phyloP scores from a whole-genome alignment of 2,797 vertebrate genomes.

The Hydrocynus forskahlii region DNA sequence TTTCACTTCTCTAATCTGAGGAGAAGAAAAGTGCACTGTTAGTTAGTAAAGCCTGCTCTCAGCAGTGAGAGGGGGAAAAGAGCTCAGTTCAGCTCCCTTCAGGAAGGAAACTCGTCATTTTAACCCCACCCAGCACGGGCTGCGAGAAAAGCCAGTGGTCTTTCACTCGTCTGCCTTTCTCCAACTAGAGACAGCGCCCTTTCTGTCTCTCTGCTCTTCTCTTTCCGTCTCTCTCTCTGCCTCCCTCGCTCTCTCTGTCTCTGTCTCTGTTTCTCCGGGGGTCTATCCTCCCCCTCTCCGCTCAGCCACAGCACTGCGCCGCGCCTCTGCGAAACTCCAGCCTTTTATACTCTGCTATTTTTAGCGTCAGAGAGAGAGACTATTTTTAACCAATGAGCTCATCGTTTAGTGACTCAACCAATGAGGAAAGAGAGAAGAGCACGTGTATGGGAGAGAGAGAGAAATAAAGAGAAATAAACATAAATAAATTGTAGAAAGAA shows the following conservation, averaged over 20 bases:
- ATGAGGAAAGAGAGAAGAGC: constrained; percentile 45
- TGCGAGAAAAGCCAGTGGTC: constrained; percentile 52
- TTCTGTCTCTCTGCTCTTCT: neutral
- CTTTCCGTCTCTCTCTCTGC: neutral
- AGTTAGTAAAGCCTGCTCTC: constrained; percentile 2
- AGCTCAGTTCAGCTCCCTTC: constrained; percentile 5
- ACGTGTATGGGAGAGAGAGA: constrained; percentile 37
- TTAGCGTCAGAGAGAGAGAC: constrained; percentile 55
- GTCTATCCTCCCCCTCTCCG: constrained; percentile 10
- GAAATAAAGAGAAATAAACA: too few species aligned
- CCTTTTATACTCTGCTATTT: constrained; percentile 64
- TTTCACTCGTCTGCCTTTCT: constrained; percentile 48
- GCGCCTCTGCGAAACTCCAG: constrained; percentile 30
- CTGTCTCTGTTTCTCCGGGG: neutral
- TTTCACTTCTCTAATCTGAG: neutral
- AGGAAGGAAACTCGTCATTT: constrained; percentile 54
- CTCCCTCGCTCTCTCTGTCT: neutral
- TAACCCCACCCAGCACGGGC: constrained; percentile 60
- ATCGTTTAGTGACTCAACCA: constrained; percentile 52
- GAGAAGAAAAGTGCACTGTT: neutral
- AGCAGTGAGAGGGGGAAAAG: neutral
- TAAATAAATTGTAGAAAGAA: too few species aligned
- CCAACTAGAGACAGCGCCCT: constrained; percentile 54
- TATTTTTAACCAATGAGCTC: constrained; percentile 70
- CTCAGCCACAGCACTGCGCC: constrained; percentile 23